Evolutionary conservation across 1,140 invertebrate genomes (phyloP).

Genomic region (Tetragnatha versicolor): DNA sequence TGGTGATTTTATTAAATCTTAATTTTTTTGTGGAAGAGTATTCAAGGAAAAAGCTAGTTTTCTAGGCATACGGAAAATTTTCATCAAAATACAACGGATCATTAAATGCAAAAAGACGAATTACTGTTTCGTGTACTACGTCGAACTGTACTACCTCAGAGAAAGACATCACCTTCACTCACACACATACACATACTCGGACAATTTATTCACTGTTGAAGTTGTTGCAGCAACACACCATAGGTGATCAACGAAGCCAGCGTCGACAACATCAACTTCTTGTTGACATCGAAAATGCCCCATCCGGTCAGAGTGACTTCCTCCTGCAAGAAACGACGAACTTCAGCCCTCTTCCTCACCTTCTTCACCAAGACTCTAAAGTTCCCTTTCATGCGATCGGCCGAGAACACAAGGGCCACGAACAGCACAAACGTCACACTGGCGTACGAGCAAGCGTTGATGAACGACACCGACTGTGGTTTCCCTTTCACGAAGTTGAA

Average conservation of each 20-base stretch:
- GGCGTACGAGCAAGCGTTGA: slow-evolving; percentile 17
- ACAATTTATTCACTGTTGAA: slow-evolving; percentile 10
- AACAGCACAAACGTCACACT: not conserved
- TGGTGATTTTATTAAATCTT: too few species aligned
- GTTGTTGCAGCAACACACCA: slow-evolving; percentile 29
- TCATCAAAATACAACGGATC: too few species aligned
- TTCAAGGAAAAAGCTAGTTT: too few species aligned
- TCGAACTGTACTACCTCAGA: too few species aligned
- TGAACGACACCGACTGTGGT: slow-evolving; percentile 1
- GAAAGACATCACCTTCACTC: too few species aligned
- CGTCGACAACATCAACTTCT: slow-evolving; percentile 10
- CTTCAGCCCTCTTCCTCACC: not conserved
- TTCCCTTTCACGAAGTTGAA: slow-evolving; percentile 33
- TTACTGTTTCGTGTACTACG: too few species aligned
- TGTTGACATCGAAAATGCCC: slow-evolving; percentile 37
- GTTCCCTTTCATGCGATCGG: not conserved
- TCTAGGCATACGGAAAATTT: too few species aligned
- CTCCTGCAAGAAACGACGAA: not conserved
- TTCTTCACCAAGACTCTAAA: not conserved
- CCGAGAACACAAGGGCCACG: not conserved
- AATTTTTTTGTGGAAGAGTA: too few species aligned
- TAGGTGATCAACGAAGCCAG: slow-evolving; percentile 29
- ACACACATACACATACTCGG: too few species aligned
- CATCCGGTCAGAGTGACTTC: not conserved
- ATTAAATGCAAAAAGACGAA: too few species aligned